These are phyloP conservation scores for Drosophila santomea DNA, from an alignment of 1,140 invertebrate species.

Conservation along the genomic window DNA sequence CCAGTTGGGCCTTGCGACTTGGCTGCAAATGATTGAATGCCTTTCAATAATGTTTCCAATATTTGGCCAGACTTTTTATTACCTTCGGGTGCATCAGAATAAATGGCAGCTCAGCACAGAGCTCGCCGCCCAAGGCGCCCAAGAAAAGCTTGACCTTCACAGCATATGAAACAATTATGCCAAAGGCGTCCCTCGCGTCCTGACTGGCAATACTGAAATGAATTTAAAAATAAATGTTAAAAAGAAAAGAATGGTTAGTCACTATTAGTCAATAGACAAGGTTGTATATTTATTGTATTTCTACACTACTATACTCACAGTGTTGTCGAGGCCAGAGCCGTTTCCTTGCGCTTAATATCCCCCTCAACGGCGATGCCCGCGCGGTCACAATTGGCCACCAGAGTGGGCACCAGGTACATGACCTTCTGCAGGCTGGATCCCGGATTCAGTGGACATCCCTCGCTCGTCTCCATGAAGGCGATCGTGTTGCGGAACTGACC, in stretches of 20 bases:
- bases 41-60: not conserved
- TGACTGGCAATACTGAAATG: conserved; percentile 89
- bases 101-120: conserved; percentile 98
- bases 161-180: conserved; percentile 95
- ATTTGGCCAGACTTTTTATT: not conserved
- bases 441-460: conserved; percentile 96
- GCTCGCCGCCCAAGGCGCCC: conserved; percentile 96
- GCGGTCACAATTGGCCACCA: conserved; percentile 93
- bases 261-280: too few relatives aligned
- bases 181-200: conserved; percentile 93
- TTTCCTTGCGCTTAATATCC: conserved; percentile 92
- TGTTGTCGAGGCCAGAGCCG: conserved; percentile 98
- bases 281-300: too few relatives aligned
- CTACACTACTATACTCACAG: conserved; percentile 87
- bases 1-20: conserved; percentile 77
- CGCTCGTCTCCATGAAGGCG: conserved; percentile 95
- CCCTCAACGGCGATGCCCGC: conserved; percentile 98
- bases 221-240: not conserved
- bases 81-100: conserved; percentile 98
- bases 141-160: conserved; percentile 98
- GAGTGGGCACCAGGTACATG: conserved; percentile 92
- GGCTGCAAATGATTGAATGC: conserved; percentile 38
- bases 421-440: conserved; percentile 97
- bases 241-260: too few relatives aligned
- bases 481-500: conserved; percentile 98